Conservation (phyloP, 2,797 vertebrate genomes). For the Ctenosaura bakeri region DNA sequence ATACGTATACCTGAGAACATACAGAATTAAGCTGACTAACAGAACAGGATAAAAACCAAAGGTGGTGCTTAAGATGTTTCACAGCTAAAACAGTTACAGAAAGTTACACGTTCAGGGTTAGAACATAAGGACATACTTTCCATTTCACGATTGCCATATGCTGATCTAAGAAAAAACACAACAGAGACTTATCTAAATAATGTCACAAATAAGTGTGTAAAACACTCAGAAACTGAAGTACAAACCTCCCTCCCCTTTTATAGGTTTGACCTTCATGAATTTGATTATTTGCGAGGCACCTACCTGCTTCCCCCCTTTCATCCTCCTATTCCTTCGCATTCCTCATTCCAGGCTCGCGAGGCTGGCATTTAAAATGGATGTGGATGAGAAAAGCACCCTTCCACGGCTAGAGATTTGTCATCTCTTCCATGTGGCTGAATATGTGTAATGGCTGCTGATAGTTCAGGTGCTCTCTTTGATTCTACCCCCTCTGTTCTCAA, state of each 20-base stretch:
- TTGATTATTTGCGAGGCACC: no score
- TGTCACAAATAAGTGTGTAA: background rate
- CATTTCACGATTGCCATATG: background rate
- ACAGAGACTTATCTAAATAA: background rate
- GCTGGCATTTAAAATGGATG: no score
- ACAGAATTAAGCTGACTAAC: background rate
- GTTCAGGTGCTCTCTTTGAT: no score
- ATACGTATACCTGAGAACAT: background rate
- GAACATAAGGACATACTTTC: background rate
- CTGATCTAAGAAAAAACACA: background rate
- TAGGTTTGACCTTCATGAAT: no score
- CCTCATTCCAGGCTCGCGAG: no score
- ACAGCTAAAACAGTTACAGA: background rate
- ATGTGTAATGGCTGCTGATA: no score
- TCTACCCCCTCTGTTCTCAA: no score
- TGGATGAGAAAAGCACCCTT: no score
- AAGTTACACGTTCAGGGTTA: background rate
- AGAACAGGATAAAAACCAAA: background rate
- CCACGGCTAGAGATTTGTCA: no score
- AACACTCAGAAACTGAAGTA: background rate
- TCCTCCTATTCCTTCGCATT: no score
- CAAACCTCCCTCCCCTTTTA: background rate
- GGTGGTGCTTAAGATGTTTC: background rate
- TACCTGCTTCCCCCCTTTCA: no score
- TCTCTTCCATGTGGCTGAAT: no score